These are phyloP conservation scores for Neostethus bicornis DNA, from an alignment of 2,797 vertebrate species.

Conservation along the genomic window DNA sequence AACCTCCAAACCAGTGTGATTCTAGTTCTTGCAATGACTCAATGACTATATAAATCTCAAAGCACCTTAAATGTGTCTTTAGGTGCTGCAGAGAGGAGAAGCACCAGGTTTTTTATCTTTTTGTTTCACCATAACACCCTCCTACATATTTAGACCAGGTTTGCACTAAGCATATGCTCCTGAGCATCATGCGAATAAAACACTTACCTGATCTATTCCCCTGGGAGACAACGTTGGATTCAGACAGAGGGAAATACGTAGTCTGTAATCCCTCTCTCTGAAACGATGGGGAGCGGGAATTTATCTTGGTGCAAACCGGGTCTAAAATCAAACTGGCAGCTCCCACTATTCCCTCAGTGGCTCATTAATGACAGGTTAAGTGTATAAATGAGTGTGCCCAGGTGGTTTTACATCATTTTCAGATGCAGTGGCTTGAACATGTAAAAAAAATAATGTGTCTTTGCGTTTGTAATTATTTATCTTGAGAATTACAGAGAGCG, in stretches of 20 bases:
- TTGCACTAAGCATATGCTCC: conserved; percentile 50
- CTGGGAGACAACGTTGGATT: conserved; percentile 57
- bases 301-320: conserved; percentile 63
- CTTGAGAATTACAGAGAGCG: conserved; percentile 38
- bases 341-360: conserved; percentile 81
- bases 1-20: conserved; percentile 40
- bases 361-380: conserved; percentile 90
- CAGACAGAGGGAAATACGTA: conserved; percentile 60
- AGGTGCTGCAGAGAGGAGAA: conserved; percentile 37
- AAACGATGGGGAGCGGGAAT: conserved; percentile 54
- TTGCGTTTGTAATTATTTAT: conserved; percentile 45
- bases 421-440: conserved; percentile 56
- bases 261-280: conserved; percentile 62
- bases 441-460: conserved; percentile 50
- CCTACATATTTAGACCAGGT: conserved; percentile 57
- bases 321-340: conserved; percentile 69
- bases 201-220: conserved; percentile 72
- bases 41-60: conserved; percentile 56
- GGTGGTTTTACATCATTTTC: conserved; percentile 69
- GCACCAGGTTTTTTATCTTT: not conserved
- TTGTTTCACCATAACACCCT: conserved; percentile 23
- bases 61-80: conserved; percentile 29
- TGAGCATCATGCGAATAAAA: conserved; percentile 71
- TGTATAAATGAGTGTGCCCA: conserved; percentile 82
- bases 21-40: conserved; percentile 38